Percentiles rank a stretch among this genome's conserved stretches.
Conservation (phyloP, 2,797 vertebrate genomes). For the Otus scops region DNA sequence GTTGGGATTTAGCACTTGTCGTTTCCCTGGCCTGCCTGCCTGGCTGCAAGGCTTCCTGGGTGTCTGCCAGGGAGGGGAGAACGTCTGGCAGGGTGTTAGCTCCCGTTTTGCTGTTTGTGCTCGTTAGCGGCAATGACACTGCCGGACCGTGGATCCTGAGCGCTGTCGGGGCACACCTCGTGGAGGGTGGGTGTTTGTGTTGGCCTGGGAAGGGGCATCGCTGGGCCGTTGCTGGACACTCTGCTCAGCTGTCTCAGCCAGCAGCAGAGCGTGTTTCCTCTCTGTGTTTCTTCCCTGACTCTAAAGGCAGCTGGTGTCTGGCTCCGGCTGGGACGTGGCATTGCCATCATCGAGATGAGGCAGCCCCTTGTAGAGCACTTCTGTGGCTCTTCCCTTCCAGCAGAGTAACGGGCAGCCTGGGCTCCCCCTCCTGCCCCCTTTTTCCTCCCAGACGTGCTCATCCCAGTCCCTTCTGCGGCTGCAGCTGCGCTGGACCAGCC, state of each 20-base stretch:
- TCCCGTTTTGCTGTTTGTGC: background rate
- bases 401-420: background rate
- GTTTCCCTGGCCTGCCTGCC: background rate
- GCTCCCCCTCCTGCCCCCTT: no score
- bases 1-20: background rate
- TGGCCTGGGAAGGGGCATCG: background rate
- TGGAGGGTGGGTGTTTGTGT: background rate
- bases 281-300: background rate
- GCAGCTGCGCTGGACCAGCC: background rate
- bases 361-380: background rate
- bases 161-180: rapidly evolving
- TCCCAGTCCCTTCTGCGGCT: background rate
- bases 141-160: background rate
- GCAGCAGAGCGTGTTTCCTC: background rate
- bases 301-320: background rate
- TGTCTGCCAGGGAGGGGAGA: background rate
- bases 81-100: background rate
- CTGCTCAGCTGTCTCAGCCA: background rate
- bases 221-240: background rate
- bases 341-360: rapidly evolving
- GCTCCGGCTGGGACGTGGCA: rapidly evolving
- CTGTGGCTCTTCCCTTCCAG: background rate
- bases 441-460: background rate
- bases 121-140: background rate
- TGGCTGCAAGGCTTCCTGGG: background rate